A percentile compares a stretch with the other conserved stretches of the same genome.
Conservation (phyloP, 2,888 invertebrate species). For the Leptopilina syphax region DNA sequence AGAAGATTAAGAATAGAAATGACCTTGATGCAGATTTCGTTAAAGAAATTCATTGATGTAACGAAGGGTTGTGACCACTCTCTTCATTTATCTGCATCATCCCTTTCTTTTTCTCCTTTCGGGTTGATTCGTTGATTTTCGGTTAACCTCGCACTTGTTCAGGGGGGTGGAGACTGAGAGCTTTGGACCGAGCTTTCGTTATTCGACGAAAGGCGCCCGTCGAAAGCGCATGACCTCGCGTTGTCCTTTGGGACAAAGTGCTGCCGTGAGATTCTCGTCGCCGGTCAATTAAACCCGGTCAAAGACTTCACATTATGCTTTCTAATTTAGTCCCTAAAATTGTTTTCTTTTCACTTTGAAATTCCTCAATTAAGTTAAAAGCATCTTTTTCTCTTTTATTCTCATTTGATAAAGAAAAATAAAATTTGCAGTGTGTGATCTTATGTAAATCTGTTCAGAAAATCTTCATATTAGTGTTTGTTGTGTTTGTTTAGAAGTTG, state of each 20-base stretch:
- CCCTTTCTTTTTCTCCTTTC: slow-evolving; percentile 50
- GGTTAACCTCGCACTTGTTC: slow-evolving; percentile 47
- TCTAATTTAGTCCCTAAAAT: neutral
- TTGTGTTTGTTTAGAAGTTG: no score
- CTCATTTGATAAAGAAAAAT: neutral
- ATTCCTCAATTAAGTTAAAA: neutral
- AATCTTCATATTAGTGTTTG: no score
- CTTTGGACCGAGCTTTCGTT: slow-evolving; percentile 51
- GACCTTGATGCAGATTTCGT: slow-evolving; percentile 29
- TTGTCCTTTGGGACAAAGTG: neutral
- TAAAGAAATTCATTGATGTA: slow-evolving; percentile 54
- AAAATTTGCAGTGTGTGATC: no score
- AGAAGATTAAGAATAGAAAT: no score
- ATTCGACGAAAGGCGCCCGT: slow-evolving; percentile 55
- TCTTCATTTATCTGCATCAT: slow-evolving; percentile 51
- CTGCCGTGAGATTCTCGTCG: neutral
- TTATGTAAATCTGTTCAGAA: no score
- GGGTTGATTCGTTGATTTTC: slow-evolving; percentile 53
- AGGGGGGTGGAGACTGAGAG: slow-evolving; percentile 54
- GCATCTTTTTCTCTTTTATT: neutral
- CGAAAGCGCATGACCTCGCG: slow-evolving; percentile 48
- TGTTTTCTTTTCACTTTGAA: no score
- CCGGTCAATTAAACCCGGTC: slow-evolving; percentile 23
- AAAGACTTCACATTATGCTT: neutral
- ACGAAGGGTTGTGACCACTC: slow-evolving; percentile 50